Evolutionary conservation across 2,113 vertebrate species (phyloP).

Genomic region (Galeopterus variegatus): DNA sequence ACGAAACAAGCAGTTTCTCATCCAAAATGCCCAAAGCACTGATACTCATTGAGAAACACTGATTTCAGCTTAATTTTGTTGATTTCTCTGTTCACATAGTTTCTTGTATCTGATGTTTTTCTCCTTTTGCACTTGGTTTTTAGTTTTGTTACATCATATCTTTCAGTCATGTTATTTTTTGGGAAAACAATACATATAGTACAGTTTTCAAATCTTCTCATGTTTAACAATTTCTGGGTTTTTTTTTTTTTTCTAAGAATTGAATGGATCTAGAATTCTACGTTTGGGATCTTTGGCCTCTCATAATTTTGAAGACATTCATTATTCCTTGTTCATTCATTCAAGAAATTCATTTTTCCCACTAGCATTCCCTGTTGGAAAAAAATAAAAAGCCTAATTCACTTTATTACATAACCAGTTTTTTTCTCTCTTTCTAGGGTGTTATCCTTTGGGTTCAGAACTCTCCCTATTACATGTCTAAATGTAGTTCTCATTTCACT

Average conservation of each 20-base stretch:
- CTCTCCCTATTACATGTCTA: background rate
- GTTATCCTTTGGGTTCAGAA: constrained; percentile 9
- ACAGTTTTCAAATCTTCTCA: constrained; percentile 9
- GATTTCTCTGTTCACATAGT: background rate
- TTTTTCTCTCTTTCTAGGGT: background rate
- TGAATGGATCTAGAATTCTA: background rate
- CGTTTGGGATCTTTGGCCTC: constrained; percentile 28
- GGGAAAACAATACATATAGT: background rate
- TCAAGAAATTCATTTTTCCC: background rate
- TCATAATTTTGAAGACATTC: constrained; percentile 1
- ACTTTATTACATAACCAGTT: background rate
- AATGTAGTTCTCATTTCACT: constrained; percentile 50
- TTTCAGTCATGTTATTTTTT: constrained; percentile 41
- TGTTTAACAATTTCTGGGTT: constrained; percentile 13
- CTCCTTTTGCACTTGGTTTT: background rate
- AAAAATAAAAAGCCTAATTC: background rate
- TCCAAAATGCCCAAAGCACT: background rate
- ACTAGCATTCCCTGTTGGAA: background rate
- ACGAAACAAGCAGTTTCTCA: background rate
- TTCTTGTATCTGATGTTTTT: background rate
- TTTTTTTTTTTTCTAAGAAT: background rate
- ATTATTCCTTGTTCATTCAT: background rate
- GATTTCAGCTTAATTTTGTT: constrained; percentile 19
- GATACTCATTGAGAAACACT: background rate
- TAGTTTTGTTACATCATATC: background rate